phyloP scores from a whole-genome alignment of 2,113 vertebrate species.

The Amazona guildingii region DNA sequence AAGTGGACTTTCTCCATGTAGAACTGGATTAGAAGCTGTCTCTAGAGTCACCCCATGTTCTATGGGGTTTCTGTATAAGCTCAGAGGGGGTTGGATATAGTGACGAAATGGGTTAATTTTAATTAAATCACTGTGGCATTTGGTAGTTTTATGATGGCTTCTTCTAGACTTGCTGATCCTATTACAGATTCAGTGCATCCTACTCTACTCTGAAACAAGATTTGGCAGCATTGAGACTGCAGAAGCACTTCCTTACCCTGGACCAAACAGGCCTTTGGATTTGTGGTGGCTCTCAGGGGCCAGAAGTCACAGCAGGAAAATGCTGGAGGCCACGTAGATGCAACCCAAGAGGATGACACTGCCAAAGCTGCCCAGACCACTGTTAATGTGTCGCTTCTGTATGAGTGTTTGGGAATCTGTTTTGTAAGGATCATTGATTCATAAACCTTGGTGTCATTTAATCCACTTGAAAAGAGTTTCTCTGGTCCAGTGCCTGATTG shows the following conservation, averaged over 20 bases:
- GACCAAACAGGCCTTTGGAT: constrained; percentile 69
- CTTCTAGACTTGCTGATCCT: constrained; percentile 41
- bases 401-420: neutral
- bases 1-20: neutral
- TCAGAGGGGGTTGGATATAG: constrained; percentile 47
- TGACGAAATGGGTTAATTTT: constrained; percentile 6
- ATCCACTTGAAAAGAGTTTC: constrained; percentile 17
- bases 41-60: constrained; percentile 2
- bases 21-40: constrained; percentile 68
- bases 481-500: constrained; percentile 21
- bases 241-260: constrained; percentile 12
- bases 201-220: constrained; percentile 4
- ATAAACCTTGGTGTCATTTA: neutral
- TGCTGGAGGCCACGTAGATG: constrained; percentile 11
- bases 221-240: constrained; percentile 23
- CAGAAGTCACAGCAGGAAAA: neutral
- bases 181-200: constrained; percentile 8
- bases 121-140: constrained; percentile 56
- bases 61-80: neutral
- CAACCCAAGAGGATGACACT: neutral
- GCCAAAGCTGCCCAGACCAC: constrained; percentile 36
- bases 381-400: neutral
- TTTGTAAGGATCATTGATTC: neutral
- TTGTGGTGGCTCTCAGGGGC: constrained; percentile 8
- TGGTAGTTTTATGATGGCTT: constrained; percentile 49